Evolutionary conservation across 2,113 vertebrate genomes (phyloP).

Genomic region (Melanerpes formicivorus): DNA sequence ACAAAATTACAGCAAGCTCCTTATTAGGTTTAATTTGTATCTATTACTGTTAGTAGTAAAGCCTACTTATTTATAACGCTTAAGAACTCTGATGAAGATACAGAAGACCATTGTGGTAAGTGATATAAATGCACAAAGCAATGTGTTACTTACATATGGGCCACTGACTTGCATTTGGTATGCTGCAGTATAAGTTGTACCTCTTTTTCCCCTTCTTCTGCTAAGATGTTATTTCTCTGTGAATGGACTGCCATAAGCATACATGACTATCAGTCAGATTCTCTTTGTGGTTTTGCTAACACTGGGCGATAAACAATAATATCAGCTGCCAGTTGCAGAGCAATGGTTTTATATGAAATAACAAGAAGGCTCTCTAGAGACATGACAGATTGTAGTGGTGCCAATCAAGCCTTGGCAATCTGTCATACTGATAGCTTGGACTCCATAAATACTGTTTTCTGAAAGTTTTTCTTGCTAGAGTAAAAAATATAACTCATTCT

Average conservation of each 20-base stretch:
- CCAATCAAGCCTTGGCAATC: background rate
- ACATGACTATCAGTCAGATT: background rate
- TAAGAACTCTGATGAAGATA: background rate
- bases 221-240: background rate
- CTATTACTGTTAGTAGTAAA: background rate
- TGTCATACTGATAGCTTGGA: background rate
- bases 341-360: background rate
- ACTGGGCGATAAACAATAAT: background rate
- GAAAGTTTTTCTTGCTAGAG: background rate
- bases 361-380: background rate
- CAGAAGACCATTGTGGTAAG: background rate
- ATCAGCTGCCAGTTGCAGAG: background rate
- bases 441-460: background rate
- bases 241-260: background rate
- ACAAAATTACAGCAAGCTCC: background rate
- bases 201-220: background rate
- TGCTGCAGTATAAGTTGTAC: background rate
- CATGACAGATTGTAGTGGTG: background rate
- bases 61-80: background rate
- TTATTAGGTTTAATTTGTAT: background rate
- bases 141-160: accelerated
- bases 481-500: background rate
- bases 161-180: background rate
- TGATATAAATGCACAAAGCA: background rate
- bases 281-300: background rate